These are phyloP conservation scores for Cercopithecus diana DNA, from an alignment of 2,797 vertebrate genomes.

Conservation along the genomic window DNA sequence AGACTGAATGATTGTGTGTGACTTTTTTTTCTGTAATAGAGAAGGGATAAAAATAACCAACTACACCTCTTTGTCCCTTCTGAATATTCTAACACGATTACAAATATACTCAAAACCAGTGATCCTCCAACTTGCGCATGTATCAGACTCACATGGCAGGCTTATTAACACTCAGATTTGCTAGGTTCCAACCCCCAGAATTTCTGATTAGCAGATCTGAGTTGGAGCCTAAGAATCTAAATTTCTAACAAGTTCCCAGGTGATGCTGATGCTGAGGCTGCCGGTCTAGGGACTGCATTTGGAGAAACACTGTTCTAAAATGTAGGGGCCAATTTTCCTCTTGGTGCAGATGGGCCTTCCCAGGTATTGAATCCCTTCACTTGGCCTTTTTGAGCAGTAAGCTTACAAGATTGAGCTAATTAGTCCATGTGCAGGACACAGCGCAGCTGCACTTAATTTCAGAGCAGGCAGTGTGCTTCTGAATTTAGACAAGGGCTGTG, in stretches of 20 bases:
- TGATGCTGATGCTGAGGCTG: not conserved
- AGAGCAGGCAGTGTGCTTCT: not conserved
- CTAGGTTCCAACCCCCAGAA: not conserved
- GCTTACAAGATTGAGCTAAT: not conserved
- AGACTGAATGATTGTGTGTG: not conserved
- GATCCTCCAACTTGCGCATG: not conserved
- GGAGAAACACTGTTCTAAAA: not conserved
- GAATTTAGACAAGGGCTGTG: not conserved
- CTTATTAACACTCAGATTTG: not conserved
- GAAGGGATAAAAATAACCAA: not conserved
- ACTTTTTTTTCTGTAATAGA: not conserved
- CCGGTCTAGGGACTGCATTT: not conserved
- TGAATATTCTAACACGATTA: not conserved
- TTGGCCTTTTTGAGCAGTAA: not conserved
- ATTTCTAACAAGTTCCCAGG: not conserved
- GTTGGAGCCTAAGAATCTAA: not conserved
- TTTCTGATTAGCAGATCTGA: not conserved
- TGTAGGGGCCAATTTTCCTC: not conserved
- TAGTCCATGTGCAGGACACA: rapidly evolving
- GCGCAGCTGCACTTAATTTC: not conserved
- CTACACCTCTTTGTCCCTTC: not conserved
- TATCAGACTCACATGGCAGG: not conserved
- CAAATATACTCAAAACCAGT: not conserved
- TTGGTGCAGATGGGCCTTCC: not conserved
- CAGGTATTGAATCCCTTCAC: not conserved